Conservation (phyloP, 2,113 vertebrate species). For the Nanger granti region DNA sequence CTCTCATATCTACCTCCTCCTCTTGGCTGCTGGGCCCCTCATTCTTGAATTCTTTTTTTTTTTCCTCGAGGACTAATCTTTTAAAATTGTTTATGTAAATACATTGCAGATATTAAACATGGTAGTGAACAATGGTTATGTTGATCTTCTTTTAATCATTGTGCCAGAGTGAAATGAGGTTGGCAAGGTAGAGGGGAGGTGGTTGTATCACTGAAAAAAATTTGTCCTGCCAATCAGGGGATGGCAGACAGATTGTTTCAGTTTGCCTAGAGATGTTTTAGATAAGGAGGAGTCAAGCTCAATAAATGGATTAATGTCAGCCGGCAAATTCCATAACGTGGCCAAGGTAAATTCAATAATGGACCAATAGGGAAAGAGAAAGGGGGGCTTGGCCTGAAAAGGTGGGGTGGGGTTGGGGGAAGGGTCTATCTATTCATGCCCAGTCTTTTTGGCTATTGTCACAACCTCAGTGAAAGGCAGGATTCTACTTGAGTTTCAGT, state of each 20-base stretch:
- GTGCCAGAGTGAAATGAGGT: conserved; percentile 43
- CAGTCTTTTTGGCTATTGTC: background rate
- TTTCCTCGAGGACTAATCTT: conserved; percentile 56
- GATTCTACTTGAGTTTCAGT: conserved; percentile 53
- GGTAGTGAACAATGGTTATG: conserved; percentile 32
- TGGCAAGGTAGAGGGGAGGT: conserved; percentile 60
- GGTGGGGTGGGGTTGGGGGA: background rate
- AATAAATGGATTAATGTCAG: conserved; percentile 74
- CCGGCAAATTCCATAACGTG: conserved; percentile 73
- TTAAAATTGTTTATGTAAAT: conserved; percentile 70
- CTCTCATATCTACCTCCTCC: conserved; percentile 65
- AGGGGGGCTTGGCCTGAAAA: background rate
- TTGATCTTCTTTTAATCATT: conserved; percentile 52
- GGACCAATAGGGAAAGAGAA: conserved; percentile 21
- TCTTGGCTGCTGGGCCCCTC: background rate
- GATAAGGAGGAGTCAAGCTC: conserved; percentile 74
- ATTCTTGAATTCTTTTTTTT: background rate
- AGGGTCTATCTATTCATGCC: background rate
- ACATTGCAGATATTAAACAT: conserved; percentile 55
- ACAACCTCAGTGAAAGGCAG: conserved; percentile 22
- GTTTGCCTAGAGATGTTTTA: conserved; percentile 72
- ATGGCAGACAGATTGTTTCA: conserved; percentile 75
- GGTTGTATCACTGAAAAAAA: conserved; percentile 76
- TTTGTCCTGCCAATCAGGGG: conserved; percentile 73
- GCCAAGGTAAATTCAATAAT: conserved; percentile 75